phyloP scores from a whole-genome alignment of 2,888 invertebrate genomes.

The Capitulum mitella region DNA sequence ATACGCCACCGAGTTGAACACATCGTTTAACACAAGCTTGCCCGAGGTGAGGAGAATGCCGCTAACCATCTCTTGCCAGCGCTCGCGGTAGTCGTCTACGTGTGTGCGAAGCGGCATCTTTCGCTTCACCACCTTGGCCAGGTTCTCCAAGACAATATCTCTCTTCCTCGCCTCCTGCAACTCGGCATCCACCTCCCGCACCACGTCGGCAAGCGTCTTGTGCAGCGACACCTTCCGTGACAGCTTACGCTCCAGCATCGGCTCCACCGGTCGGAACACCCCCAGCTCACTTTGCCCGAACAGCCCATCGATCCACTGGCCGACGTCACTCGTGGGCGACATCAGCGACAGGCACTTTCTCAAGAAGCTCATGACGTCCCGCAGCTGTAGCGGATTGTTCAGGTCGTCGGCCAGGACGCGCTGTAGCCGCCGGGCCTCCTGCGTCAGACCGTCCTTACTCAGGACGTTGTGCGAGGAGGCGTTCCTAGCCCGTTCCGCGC shows the following conservation, averaged over 20 bases:
- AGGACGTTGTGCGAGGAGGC: not conserved
- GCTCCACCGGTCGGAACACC: not conserved
- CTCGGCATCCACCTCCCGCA: too few relatives aligned
- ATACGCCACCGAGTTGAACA: not conserved
- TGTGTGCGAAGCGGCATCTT: not conserved
- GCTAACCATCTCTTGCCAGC: not conserved
- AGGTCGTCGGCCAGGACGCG: not conserved
- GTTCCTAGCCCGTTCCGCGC: not conserved
- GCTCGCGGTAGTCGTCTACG: conserved; percentile 7
- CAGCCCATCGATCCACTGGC: not conserved
- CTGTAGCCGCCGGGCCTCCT: not conserved
- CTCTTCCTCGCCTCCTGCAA: not conserved
- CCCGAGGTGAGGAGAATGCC: not conserved
- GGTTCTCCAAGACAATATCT: not conserved
- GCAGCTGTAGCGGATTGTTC: not conserved
- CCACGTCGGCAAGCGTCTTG: not conserved
- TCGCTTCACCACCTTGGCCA: not conserved
- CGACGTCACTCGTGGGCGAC: not conserved
- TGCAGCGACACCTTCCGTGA: not conserved
- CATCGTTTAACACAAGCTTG: not conserved
- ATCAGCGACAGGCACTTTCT: not conserved
- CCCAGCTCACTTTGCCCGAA: not conserved
- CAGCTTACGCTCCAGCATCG: not conserved
- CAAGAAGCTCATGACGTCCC: not conserved
- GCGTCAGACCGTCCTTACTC: not conserved